These are phyloP conservation scores for Drosophila neocordata DNA, from an alignment of 1,140 invertebrate species.

Conservation along the genomic window DNA sequence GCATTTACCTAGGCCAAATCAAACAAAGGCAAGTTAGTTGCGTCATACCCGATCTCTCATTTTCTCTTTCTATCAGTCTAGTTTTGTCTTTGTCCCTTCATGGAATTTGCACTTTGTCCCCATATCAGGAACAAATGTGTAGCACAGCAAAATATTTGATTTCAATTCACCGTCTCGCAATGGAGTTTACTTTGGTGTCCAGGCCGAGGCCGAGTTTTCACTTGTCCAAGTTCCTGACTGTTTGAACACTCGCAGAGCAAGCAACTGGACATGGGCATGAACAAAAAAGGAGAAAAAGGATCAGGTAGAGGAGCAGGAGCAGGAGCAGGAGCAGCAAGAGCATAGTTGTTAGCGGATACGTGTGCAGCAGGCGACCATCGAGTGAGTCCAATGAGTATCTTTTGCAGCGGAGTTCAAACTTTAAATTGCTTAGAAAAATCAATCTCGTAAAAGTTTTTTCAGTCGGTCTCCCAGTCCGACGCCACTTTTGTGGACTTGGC, in stretches of 20 bases:
- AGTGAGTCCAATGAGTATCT: slow-evolving; percentile 18
- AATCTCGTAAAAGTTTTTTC: slow-evolving; percentile 76
- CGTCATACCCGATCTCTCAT: neutral
- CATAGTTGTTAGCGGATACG: slow-evolving; percentile 20
- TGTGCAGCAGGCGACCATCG: neutral
- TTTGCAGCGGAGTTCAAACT: slow-evolving; percentile 58
- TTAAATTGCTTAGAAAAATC: slow-evolving; percentile 80
- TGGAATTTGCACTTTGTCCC: slow-evolving; percentile 13
- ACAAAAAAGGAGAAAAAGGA: too few species aligned
- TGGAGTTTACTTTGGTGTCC: slow-evolving; percentile 31
- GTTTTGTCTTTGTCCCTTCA: neutral
- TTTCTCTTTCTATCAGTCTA: neutral
- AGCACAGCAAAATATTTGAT: slow-evolving; percentile 72
- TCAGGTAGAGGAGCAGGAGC: too few species aligned
- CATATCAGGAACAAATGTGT: slow-evolving; percentile 65
- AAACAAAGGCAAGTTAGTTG: neutral
- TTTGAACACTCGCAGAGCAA: neutral
- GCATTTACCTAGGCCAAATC: neutral
- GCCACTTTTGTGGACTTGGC: slow-evolving; percentile 65
- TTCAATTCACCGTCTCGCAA: slow-evolving; percentile 57
- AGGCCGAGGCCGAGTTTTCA: neutral
- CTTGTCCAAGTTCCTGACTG: neutral
- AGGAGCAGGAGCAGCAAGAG: neutral
- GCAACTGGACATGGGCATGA: too few species aligned
- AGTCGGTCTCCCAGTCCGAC: slow-evolving; percentile 15